Base-by-base conservation (phyloP, 2,797 vertebrate genomes). In the Cirrhinus molitorella region DNA sequence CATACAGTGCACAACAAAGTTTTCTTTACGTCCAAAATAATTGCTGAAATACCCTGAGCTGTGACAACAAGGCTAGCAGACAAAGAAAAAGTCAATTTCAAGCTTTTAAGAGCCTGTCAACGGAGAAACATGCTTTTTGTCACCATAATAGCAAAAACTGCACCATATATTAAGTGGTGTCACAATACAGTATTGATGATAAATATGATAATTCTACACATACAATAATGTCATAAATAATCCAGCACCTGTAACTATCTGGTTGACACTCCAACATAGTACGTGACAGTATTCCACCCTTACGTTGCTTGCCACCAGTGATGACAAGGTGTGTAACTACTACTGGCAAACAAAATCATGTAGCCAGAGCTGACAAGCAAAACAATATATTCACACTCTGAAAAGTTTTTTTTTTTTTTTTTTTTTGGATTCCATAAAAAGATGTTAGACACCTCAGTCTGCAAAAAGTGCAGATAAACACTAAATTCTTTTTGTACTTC, bases 81-180 rank as follows among this genome's bases (percentile, higher is more conserved):
- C 43, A 47, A 10, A 2, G 14, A 47, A 13, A 71, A 71, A 28
- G 16, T 19, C 16, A 9, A 28, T 71, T 1, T 28, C 4, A 49
- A 47, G 9, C 68, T 49, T 61, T 43, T 21, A 57, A 59, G 11
- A 25, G 8, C 47, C 16, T 74, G 12, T 23, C 6, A 68, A 16
- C 43, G 31, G 37, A 43, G 66, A 68, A 68, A 68, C 21, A 68
- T 68, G 12, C 4, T 57, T 75, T 55, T 75, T 75, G 28, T 21
- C 23, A 12, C 37, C 28, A 31, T 74, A n/a, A 28, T 55, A 37
- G 10, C 31, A 57, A 19, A 14, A 68, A 68, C 66, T 14, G 37
- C 5, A 43, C 21, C n/a, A 23, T 25, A 25, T 8, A 45, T 43
- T 68, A 23, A n/a, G 3, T n/a, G 21, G 10, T 57, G 53, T 57